phyloP scores from a whole-genome alignment of 1,140 invertebrate species.

The Caenorhabditis inopinata region DNA sequence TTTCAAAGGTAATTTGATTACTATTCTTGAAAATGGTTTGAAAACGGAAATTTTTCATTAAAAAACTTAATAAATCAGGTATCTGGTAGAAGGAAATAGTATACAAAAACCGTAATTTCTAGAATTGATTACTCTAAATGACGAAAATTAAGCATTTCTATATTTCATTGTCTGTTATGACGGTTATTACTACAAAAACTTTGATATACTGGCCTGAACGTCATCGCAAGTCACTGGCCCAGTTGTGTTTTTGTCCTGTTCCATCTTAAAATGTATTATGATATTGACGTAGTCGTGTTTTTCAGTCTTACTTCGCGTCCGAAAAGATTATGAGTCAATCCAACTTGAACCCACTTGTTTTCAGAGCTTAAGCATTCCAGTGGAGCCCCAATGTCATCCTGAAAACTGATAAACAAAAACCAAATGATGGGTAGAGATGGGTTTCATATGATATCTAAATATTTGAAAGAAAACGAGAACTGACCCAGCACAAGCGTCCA shows the following conservation, averaged over 20 bases:
- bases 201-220: not conserved
- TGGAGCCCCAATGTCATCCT: constrained; percentile 21
- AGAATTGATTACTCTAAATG: too few relatives aligned
- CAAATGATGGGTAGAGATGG: too few relatives aligned
- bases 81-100: too few relatives aligned
- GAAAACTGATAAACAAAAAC: not conserved
- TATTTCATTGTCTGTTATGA: constrained; percentile 23
- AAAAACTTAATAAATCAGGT: too few relatives aligned
- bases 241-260: not conserved
- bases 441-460: too few relatives aligned
- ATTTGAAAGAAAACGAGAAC: too few relatives aligned
- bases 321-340: not conserved
- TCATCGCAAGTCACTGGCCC: not conserved
- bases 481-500: not conserved
- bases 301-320: not conserved
- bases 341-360: not conserved
- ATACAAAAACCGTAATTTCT: too few relatives aligned
- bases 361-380: not conserved
- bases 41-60: too few relatives aligned
- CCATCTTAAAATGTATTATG: not conserved
- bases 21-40: too few relatives aligned
- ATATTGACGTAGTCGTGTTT: not conserved
- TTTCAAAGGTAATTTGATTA: too few relatives aligned
- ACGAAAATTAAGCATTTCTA: not conserved
- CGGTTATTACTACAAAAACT: not conserved